Percentiles rank a stretch among this genome's conserved stretches.
phyloP scores from a whole-genome alignment of 1,140 invertebrate species.

The Cephus cinctus region DNA sequence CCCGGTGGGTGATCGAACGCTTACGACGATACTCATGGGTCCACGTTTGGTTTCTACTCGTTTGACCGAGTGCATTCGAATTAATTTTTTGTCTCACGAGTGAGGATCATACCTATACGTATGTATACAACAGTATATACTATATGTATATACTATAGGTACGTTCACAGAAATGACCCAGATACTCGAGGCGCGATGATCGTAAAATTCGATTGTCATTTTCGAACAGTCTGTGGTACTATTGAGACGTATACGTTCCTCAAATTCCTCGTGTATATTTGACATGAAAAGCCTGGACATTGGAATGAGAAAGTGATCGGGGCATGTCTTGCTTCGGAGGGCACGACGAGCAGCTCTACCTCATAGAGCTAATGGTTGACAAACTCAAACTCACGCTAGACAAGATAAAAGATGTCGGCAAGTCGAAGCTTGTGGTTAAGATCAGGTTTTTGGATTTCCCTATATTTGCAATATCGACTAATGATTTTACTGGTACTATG shows the following conservation, averaged over 20 bases:
- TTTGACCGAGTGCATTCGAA: no score
- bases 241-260: slow-evolving; percentile 17
- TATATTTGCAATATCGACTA: slow-evolving; percentile 39
- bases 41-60: no score
- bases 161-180: no score
- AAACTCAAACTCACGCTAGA: slow-evolving; percentile 34
- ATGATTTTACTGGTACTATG: slow-evolving; percentile 30
- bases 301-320: neutral
- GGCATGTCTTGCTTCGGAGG: slow-evolving; percentile 46
- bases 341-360: slow-evolving; percentile 40
- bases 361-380: slow-evolving; percentile 41
- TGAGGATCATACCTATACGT: no score
- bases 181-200: no score
- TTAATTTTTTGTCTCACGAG: no score
- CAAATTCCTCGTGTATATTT: neutral
- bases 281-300: neutral
- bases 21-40: no score
- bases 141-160: no score
- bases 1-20: neutral
- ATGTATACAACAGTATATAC: no score
- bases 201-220: slow-evolving; percentile 24
- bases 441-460: slow-evolving; percentile 49
- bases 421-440: slow-evolving; percentile 34
- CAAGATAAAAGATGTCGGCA: slow-evolving; percentile 39
- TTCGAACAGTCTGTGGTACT: neutral